Base-by-base conservation (phyloP, 2,888 invertebrate species). In the Trilocha varians region DNA sequence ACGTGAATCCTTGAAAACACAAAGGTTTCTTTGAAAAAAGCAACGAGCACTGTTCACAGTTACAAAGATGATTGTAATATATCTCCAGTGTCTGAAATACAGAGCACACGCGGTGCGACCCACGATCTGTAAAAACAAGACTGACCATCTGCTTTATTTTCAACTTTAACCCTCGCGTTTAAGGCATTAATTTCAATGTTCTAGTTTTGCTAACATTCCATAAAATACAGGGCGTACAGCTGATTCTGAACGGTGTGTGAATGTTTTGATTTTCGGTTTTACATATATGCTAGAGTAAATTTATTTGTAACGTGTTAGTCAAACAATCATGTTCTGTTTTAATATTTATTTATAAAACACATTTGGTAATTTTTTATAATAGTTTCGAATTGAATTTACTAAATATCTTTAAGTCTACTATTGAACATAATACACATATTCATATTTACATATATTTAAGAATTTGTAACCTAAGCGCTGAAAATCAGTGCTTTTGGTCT, bases 41-140 rank as follows among this genome's bases (percentile, higher is more conserved):
- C 34, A 34, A 32, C 8, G 40, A 9, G 34, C 43, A 41, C 40
- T 44, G 36, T 13, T 47, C 40, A 38, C 40, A 47, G 41, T 52
- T 43, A 44, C 32, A 49, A 50, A 46, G 39, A 44, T 52, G 41
- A 53, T 47, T 50, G 44, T 48, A 49, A 54, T 52, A 45, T 45
- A 55, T 50, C 34, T 46, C 44, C 44, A 37, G 50, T 45, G 46
- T 51, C 43, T 44, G 39, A 50, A 54, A 45, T 38, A 42, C 32
- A 44, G n/a, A n/a, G 45, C 50, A 48, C 47, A 42, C 9, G 16
- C 33, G 15, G 14, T 5, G 16, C 13, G 13, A 38, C 13, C 16
- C 18, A 18, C 36, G 32, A 32, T 16, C 13, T 39, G 39, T 13
- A 39, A 36, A 36, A 39, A 39, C 11, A 13, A 38, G 16, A 25